Percentiles rank a stretch among this genome's conserved stretches.
Conservation (phyloP, 2,888 invertebrate genomes). For the Synanthedon tipuliformis region DNA sequence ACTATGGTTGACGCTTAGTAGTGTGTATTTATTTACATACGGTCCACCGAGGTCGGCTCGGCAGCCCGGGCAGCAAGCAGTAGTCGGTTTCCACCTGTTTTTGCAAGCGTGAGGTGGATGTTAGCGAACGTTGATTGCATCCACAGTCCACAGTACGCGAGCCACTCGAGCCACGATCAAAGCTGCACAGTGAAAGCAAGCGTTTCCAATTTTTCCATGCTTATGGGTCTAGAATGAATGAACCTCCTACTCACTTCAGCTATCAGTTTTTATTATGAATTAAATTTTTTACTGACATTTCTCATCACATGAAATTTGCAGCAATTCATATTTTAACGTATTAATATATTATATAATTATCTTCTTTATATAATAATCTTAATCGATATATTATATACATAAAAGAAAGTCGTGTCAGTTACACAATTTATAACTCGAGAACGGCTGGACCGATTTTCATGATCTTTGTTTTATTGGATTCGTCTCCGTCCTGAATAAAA, state of each 20-base stretch:
- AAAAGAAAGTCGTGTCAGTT: too few species aligned
- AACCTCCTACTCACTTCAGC: conserved; percentile 11
- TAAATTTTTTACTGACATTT: background rate
- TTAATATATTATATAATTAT: background rate
- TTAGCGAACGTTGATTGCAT: conserved; percentile 33
- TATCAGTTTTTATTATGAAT: background rate
- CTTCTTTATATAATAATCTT: too few species aligned
- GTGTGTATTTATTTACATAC: conserved; percentile 10
- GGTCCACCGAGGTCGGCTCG: conserved; percentile 9
- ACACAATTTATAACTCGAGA: too few species aligned
- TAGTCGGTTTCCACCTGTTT: conserved; percentile 4
- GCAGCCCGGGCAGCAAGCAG: conserved; percentile 2
- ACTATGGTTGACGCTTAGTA: background rate
- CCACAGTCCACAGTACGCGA: conserved; percentile 20
- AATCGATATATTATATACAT: too few species aligned
- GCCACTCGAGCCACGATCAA: conserved; percentile 10
- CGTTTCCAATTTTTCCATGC: conserved; percentile 36
- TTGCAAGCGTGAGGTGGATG: conserved; percentile 9
- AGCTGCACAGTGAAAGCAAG: conserved; percentile 40
- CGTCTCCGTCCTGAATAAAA: too few species aligned
- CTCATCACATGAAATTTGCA: background rate
- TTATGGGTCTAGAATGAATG: conserved; percentile 24
- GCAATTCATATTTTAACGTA: background rate
- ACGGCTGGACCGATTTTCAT: too few species aligned
- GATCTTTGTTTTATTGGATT: too few species aligned